Evolutionary conservation across 1,140 invertebrate species (phyloP).

Genomic region (Dinoponera quadriceps): DNA sequence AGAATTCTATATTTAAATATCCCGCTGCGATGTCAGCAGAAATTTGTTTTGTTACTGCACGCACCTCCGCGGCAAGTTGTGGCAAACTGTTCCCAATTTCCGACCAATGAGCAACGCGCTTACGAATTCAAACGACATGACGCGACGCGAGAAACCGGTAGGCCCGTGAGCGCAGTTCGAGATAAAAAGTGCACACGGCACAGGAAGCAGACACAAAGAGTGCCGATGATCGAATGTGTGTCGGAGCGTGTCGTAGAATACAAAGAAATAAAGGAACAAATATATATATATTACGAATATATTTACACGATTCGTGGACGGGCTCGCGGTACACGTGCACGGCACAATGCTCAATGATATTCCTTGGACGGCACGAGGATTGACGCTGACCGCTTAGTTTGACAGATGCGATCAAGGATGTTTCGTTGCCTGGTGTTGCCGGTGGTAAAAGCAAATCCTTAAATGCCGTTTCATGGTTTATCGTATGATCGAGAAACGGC

Average conservation of each 20-base stretch:
- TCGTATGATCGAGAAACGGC: not conserved
- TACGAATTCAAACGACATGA: conserved; percentile 34
- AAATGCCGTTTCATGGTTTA: not conserved
- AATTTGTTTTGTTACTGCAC: no score
- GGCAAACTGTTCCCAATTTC: not conserved
- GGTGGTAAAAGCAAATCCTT: no score
- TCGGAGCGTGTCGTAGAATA: not conserved
- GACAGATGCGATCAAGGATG: conserved; percentile 1
- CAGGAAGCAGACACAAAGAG: not conserved
- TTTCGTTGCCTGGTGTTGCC: no score
- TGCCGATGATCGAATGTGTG: no score
- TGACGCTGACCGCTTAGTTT: not conserved
- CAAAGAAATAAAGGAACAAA: not conserved
- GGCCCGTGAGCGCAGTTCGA: not conserved
- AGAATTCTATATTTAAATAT: no score
- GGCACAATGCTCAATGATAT: no score
- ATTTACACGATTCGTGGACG: not conserved
- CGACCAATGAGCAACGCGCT: conserved; percentile 6
- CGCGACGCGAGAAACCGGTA: conserved; percentile 10
- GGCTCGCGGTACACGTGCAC: not conserved
- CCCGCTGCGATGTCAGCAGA: no score
- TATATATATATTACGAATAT: not conserved
- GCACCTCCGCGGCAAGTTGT: not conserved
- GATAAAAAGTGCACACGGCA: not conserved
- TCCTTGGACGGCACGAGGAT: not conserved